Evolutionary conservation across 2,113 vertebrate species (phyloP).

Genomic region (Drymodes brunneopygia): DNA sequence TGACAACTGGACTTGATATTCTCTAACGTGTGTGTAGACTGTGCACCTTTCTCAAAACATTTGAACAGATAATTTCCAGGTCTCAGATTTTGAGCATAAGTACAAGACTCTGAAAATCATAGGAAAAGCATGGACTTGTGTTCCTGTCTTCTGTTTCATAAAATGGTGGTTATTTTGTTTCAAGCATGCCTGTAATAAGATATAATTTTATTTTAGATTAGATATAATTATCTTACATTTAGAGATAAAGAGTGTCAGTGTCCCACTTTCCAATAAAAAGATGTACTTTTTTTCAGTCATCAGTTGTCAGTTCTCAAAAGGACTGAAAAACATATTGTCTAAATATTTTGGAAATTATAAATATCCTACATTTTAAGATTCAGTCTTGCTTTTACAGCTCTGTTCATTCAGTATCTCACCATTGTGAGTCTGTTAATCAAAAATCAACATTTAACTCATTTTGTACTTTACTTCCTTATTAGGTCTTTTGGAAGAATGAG

Average conservation of each 20-base stretch:
- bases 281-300: background rate
- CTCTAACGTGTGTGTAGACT: background rate
- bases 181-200: background rate
- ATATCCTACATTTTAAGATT: background rate
- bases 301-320: background rate
- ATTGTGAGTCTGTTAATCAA: background rate
- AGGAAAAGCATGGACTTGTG: background rate
- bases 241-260: background rate
- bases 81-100: background rate
- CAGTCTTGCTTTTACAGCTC: background rate
- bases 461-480: background rate
- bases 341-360: background rate
- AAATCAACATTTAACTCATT: background rate
- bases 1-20: background rate
- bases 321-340: background rate
- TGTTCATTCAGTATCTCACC: background rate
- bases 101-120: background rate
- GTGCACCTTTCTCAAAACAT: background rate
- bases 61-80: background rate
- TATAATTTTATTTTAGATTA: background rate
- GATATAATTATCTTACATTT: background rate
- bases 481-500: background rate
- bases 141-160: background rate
- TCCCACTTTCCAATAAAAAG: background rate
- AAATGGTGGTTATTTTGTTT: background rate